phyloP scores from a whole-genome alignment of 2,797 vertebrate genomes.

The Pseudochromis fuscus region DNA sequence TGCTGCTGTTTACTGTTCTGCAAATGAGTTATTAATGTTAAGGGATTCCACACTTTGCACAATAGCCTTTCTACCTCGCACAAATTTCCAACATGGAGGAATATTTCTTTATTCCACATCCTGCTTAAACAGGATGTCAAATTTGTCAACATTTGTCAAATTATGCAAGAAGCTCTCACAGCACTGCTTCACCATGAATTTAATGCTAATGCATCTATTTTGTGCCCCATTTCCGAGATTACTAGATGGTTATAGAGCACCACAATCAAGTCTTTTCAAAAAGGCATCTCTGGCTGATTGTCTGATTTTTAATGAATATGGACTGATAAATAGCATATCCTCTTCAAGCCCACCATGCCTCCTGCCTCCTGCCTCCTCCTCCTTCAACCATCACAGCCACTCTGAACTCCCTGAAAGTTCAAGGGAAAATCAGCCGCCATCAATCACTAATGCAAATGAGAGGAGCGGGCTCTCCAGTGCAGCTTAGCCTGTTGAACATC shows the following conservation, averaged over 20 bases:
- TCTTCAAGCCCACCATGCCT: slow-evolving; percentile 52
- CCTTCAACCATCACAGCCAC: slow-evolving; percentile 29
- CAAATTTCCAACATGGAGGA: background rate
- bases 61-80: background rate
- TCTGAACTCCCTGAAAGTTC: slow-evolving; percentile 73
- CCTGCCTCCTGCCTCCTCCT: slow-evolving; percentile 18
- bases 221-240: slow-evolving; percentile 30
- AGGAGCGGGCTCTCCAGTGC: slow-evolving; percentile 59
- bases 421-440: slow-evolving; percentile 77
- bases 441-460: slow-evolving; percentile 79
- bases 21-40: background rate
- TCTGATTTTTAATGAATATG: slow-evolving; percentile 55
- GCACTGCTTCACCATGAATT: slow-evolving; percentile 10
- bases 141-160: slow-evolving; percentile 30
- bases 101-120: slow-evolving; percentile 14
- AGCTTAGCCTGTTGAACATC: slow-evolving; percentile 79
- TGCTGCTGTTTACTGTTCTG: background rate
- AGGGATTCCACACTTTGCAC: background rate
- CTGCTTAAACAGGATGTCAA: slow-evolving; percentile 7
- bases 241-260: slow-evolving; percentile 31
- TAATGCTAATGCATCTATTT: slow-evolving; percentile 21
- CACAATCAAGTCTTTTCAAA: slow-evolving; percentile 56
- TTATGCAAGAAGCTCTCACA: slow-evolving; percentile 29
- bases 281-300: slow-evolving; percentile 52
- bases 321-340: slow-evolving; percentile 45